Conservation (phyloP, 2,797 vertebrate genomes). For the Thamnophis elegans region DNA sequence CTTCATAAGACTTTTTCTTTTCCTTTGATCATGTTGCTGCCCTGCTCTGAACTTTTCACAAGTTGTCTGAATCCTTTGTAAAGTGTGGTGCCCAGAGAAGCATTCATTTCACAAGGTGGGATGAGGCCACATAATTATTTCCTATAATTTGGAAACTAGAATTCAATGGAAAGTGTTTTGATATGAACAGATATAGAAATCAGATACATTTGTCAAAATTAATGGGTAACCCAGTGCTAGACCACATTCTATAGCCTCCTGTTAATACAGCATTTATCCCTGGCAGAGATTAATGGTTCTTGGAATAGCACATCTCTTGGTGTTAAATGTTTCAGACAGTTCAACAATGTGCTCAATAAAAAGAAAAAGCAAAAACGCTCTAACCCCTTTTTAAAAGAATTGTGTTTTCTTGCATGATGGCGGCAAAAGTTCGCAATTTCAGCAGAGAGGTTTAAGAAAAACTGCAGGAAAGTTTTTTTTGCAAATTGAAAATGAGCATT, state of each 20-base stretch:
- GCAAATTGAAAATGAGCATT: conserved; percentile 40
- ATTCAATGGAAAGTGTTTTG: conserved; percentile 52
- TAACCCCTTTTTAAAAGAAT: conserved; percentile 36
- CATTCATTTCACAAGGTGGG: background rate
- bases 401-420: conserved; percentile 12
- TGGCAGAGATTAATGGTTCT: conserved; percentile 17
- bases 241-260: conserved; percentile 8
- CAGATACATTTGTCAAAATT: conserved; percentile 25
- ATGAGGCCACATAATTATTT: background rate
- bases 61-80: background rate
- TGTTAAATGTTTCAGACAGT: conserved; percentile 33
- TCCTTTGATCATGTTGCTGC: background rate
- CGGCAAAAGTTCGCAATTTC: conserved; percentile 25
- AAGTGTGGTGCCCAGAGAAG: background rate
- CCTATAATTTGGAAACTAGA: conserved; percentile 40
- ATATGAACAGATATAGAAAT: conserved; percentile 41
- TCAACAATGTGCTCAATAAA: conserved; percentile 32
- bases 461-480: conserved; percentile 34
- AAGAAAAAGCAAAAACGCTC: conserved; percentile 45
- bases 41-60: background rate
- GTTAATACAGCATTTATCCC: conserved; percentile 27
- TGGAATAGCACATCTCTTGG: conserved; percentile 39
- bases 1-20: background rate
- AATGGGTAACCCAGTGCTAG: conserved; percentile 29
- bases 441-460: conserved; percentile 21